Percentiles rank a stretch among this genome's conserved stretches.
Conservation (phyloP, 2,797 vertebrate genomes). For the Acanthurus lineatus region DNA sequence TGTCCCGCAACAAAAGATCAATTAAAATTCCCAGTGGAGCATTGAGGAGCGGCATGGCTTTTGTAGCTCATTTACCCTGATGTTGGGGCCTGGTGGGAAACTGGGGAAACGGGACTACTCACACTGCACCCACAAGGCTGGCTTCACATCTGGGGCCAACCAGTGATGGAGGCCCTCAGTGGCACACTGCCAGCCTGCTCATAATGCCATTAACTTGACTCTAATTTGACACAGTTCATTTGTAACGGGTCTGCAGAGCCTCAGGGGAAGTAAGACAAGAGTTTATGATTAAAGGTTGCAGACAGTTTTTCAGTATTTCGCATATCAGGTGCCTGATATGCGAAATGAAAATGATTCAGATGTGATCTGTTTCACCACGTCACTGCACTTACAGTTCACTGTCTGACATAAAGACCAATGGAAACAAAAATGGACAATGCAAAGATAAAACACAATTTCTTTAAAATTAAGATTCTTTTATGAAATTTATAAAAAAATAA, state of each 20-base stretch:
- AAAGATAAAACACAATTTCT: not conserved
- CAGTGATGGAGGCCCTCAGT: slow-evolving; percentile 51
- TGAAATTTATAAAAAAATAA: not conserved
- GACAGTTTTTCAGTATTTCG: slow-evolving; percentile 18
- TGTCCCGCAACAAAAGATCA: slow-evolving; percentile 76
- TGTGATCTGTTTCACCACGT: not conserved
- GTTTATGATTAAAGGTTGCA: slow-evolving; percentile 21
- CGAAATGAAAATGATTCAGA: slow-evolving; percentile 1
- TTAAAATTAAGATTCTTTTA: not conserved
- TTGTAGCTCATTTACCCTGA: slow-evolving; percentile 71
- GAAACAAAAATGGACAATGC: not conserved
- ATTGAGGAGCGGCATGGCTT: slow-evolving; percentile 65
- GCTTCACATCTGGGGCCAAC: slow-evolving; percentile 79
- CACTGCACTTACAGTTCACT: not conserved
- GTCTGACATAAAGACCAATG: too few relatives aligned
- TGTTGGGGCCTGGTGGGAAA: slow-evolving; percentile 77
- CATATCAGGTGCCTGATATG: not conserved
- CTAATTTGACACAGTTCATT: slow-evolving; percentile 63
- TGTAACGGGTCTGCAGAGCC: slow-evolving; percentile 27
- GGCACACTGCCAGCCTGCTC: slow-evolving; percentile 57
- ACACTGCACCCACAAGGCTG: slow-evolving; percentile 58
- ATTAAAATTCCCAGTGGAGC: slow-evolving; percentile 78
- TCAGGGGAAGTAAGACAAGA: slow-evolving; percentile 11
- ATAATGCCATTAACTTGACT: slow-evolving; percentile 66
- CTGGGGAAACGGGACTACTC: slow-evolving; percentile 59